Evolutionary conservation across 1,140 invertebrate genomes (phyloP), one percentile per base, ranked within the genome.

Genomic region (Schmidtea mediterranea): DNA sequence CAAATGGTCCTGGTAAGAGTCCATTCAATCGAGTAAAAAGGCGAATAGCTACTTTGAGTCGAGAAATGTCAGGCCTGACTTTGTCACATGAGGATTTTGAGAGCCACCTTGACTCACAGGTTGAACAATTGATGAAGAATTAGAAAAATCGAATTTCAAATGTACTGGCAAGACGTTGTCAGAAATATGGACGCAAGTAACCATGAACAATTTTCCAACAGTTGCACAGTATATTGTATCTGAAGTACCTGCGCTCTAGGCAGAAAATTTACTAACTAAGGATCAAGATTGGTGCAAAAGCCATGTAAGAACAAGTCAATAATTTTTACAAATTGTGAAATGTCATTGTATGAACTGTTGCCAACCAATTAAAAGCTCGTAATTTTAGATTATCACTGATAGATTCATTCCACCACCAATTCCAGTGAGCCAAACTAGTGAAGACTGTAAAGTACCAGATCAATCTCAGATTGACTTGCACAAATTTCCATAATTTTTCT

Each of bases 41-140:
- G 26, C 3, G 26, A 32, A 32, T 32, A 10, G 26, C 26, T 3
- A 3, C 26, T 6, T 19, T 63, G 5, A 32, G 58, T 51, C 50
- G 51, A 32, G 56, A 62, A 52, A 53, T 67, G 26, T 24, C 61
- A 46, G 62, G 62, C 39, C n/a, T 67, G 8, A 58, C 66, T 41
- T 51, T 66, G 16, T 54, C 54, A 49, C 58, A 64, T 55, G 63
- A 63, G 48, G 43, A 54, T 52, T 65, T 52, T 57, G 62, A 62
- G 6, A 56, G 48, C 43, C 63, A 68, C 58, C 52, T 67, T 21
- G 53, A 67, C 52, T 55, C 13, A 26, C 51, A 36, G 55, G 56
- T 12, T 54, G 52, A 54, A 65, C 60, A 52, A 58, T 58, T 23
- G 57, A 63, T 52, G 36, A 52, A 48, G 54, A 62, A 32, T 51